Evolutionary conservation across 1,140 invertebrate genomes (phyloP).

Genomic region (Phortica variegata): DNA sequence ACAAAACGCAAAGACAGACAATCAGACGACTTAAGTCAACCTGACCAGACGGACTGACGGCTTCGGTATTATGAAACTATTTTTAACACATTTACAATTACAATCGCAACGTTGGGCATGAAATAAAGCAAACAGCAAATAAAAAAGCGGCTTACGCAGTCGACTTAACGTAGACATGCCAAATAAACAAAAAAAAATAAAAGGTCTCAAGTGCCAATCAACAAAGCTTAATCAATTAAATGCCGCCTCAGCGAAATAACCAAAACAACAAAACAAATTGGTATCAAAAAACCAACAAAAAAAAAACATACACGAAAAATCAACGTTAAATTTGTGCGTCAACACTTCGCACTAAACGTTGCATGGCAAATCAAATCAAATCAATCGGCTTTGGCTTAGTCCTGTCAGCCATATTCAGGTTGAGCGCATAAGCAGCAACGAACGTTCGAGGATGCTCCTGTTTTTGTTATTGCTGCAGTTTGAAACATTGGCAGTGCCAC

Average conservation of each 20-base stretch:
- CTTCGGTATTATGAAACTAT: too few species aligned
- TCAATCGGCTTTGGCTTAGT: constrained; percentile 48
- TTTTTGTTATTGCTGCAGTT: too few species aligned
- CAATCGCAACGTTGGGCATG: too few species aligned
- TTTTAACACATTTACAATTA: too few species aligned
- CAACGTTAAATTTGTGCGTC: neutral
- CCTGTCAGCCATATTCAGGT: too few species aligned
- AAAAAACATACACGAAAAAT: constrained; percentile 5
- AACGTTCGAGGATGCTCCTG: too few species aligned
- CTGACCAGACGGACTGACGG: constrained; percentile 29
- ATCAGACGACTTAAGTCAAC: constrained; percentile 18
- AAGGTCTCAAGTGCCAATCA: constrained; percentile 16
- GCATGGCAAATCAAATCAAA: constrained; percentile 52
- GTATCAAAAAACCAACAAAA: constrained; percentile 25
- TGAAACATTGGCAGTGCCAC: too few species aligned
- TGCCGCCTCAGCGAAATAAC: constrained; percentile 12
- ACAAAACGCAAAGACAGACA: constrained; percentile 14
- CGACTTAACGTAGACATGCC: neutral
- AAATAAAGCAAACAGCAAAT: constrained; percentile 9
- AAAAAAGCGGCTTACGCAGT: too few species aligned
- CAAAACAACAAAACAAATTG: constrained; percentile 2
- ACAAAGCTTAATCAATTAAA: constrained; percentile 41
- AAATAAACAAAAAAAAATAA: constrained; percentile 16
- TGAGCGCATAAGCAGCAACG: too few species aligned
- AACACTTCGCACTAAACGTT: constrained; percentile 30